phyloP scores from a whole-genome alignment of 1,140 invertebrate species.

The Subanguina moxae region DNA sequence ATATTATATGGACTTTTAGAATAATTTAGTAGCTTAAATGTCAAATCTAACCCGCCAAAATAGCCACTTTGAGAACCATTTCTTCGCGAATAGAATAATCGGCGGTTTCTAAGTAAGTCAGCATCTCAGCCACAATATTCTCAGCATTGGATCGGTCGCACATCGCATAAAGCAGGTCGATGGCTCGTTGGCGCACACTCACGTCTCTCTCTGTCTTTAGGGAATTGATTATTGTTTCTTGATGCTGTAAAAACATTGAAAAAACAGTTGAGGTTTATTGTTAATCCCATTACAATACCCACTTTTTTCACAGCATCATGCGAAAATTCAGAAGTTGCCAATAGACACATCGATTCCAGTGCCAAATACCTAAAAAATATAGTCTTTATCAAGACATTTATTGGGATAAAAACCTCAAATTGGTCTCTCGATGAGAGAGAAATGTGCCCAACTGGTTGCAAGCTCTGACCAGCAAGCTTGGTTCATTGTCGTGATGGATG shows the following conservation, averaged over 20 bases:
- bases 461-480: conserved; percentile 89
- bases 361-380: conserved; percentile 74
- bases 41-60: conserved; percentile 71
- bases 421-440: conserved; percentile 94
- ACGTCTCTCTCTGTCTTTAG: conserved; percentile 98
- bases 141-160: conserved; percentile 98
- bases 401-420: conserved; percentile 70
- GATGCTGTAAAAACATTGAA: conserved; percentile 78
- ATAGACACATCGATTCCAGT: conserved; percentile 96
- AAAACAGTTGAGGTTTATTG: no score
- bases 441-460: conserved; percentile 99
- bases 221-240: conserved; percentile 96
- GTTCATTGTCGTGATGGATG: conserved; percentile 97
- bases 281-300: no score
- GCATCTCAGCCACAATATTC: conserved; percentile 99
- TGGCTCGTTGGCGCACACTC: conserved; percentile 92
- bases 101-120: conserved; percentile 95
- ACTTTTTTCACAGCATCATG: conserved; percentile 93
- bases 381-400: neutral
- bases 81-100: conserved; percentile 99
- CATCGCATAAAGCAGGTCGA: conserved; percentile 99
- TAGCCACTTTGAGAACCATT: conserved; percentile 99
- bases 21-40: no score
- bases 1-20: no score
- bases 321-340: conserved; percentile 97